These are phyloP conservation scores for Taeniopygia guttata DNA, from an alignment of 2,797 vertebrate species.

Conservation along the genomic window DNA sequence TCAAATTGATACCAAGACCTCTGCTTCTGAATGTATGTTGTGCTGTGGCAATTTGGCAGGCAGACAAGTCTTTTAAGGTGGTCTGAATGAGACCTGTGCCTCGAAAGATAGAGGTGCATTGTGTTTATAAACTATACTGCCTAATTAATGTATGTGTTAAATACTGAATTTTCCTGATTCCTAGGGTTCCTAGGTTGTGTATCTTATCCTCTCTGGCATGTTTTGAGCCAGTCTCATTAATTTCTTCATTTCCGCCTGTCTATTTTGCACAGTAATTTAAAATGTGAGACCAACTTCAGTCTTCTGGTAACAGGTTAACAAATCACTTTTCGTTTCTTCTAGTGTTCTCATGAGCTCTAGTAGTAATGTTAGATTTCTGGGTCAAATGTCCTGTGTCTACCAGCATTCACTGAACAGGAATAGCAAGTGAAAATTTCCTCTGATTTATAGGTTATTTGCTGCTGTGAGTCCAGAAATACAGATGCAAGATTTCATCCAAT, in stretches of 20 bases:
- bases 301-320: background rate
- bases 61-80: background rate
- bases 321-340: background rate
- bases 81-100: background rate
- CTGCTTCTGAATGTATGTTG: background rate
- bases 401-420: background rate
- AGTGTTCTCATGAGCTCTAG: fast-evolving
- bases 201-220: background rate
- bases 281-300: background rate
- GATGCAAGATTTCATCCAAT: background rate
- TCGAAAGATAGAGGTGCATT: background rate
- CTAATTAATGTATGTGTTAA: background rate
- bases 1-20: background rate
- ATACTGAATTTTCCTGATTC: background rate
- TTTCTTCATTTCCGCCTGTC: background rate
- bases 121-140: background rate
- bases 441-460: background rate
- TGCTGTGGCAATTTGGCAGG: background rate
- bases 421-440: background rate
- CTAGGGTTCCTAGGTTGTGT: background rate
- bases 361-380: background rate
- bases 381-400: background rate
- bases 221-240: background rate
- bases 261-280: background rate
- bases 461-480: background rate